These are phyloP conservation scores for Hedya salicella DNA, from an alignment of 2,888 invertebrate species.

Conservation along the genomic window DNA sequence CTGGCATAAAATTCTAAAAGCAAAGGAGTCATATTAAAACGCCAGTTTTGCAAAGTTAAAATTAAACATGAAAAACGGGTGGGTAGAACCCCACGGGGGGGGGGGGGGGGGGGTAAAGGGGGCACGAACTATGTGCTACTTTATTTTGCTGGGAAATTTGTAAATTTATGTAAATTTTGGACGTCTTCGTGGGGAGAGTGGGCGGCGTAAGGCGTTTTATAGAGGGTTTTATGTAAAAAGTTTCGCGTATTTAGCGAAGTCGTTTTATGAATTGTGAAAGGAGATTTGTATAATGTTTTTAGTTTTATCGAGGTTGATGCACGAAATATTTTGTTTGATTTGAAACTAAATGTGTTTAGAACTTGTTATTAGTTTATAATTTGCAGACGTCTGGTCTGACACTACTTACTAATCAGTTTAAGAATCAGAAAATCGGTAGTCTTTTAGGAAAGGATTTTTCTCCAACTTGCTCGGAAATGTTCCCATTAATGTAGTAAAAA, in stretches of 20 bases:
- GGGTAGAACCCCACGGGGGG: constrained; percentile 50
- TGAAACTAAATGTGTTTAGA: background rate
- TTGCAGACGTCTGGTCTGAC: too few relatives aligned
- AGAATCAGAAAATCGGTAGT: too few relatives aligned
- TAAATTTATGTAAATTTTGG: constrained; percentile 84
- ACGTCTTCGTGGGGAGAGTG: constrained; percentile 72
- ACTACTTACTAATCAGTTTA: too few relatives aligned
- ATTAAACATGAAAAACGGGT: constrained; percentile 84
- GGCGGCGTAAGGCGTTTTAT: constrained; percentile 51
- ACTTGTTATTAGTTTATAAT: too few relatives aligned
- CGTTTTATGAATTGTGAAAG: constrained; percentile 7
- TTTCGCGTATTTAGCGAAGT: constrained; percentile 35
- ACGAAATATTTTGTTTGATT: background rate
- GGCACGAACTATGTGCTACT: constrained; percentile 71
- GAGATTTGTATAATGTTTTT: constrained; percentile 1
- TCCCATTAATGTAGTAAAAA: too few relatives aligned
- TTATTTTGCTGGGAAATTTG: constrained; percentile 82
- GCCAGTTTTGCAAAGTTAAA: constrained; percentile 83
- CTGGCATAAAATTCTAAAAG: constrained; percentile 73
- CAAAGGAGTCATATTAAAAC: constrained; percentile 81
- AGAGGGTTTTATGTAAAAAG: constrained; percentile 47
- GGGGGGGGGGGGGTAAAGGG: too few relatives aligned
- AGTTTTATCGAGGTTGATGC: background rate
- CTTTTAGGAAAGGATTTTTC: too few relatives aligned
- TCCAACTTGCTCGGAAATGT: too few relatives aligned